Evolutionary conservation across 2,113 vertebrate genomes (phyloP), one percentile per base, ranked within the genome.

Genomic region (Solenodon paradoxus): DNA sequence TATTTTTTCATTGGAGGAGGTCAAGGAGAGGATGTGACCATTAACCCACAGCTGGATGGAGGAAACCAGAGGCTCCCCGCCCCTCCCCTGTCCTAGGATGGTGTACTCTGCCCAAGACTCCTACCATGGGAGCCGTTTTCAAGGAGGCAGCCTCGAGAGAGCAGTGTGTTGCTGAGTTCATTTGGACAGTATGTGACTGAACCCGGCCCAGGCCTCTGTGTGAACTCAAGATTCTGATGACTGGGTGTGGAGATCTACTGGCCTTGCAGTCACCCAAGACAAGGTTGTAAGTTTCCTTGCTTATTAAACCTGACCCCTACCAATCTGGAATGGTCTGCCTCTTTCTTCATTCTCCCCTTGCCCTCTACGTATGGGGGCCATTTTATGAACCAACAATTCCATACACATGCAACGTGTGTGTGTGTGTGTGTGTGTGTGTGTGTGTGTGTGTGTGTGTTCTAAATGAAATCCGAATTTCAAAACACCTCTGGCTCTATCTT

Each of bases 401-500:
- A 5, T 64, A n/a, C n/a, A n/a, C n/a, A n/a, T n/a, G n/a, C n/a
- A n/a, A n/a, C 24, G 16, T 51, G 4, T 51, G 4, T 35, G 4
- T 53, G 17, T 35, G 4, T 55, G 2, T 78, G 3, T 77, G 2
- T 45, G 4, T 77, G 1, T 45, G 19, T 6, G 35, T 6, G 30
- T 19, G 30, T 69, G 4, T 38, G 1, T 59, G 3, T 26, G 13
- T 7, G 26, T 26, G 16, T 24, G 42, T 63, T 90, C 75, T 79
- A 87, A 83, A 94, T 69, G 78, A 94, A 90, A 80, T 85, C 57
- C 51, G 20, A 89, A 87, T 94, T 94, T 87, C 77, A 78, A 92
- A 84, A 69, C 40, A 45, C 12, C 10, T 69, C 69, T 75, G n/a
- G 64, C 47, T 38, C 12, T 80, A 32, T 12, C 66, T 9, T 68